phyloP scores from a whole-genome alignment of 2,888 invertebrate genomes.

The Acanthosepion lycidas region DNA sequence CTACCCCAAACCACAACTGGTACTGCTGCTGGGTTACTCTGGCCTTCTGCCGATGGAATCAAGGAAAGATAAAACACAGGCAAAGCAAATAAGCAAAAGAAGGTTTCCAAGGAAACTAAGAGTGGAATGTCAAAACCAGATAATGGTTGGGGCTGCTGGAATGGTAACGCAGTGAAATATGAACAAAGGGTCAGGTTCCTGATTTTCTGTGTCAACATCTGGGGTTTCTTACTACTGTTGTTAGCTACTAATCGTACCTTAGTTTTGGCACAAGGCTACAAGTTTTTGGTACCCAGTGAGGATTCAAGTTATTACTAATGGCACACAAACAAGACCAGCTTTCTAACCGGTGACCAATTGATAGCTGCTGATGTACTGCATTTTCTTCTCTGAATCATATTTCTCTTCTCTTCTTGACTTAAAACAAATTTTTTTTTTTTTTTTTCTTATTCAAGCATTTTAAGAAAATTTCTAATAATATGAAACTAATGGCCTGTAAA shows the following conservation, averaged over 20 bases:
- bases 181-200: background rate
- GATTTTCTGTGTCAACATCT: background rate
- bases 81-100: background rate
- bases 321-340: no score
- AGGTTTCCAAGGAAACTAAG: background rate
- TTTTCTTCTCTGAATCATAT: background rate
- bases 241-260: no score
- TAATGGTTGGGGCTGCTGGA: background rate
- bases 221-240: background rate
- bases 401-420: background rate
- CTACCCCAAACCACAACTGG: background rate
- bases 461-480: background rate
- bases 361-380: background rate
- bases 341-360: no score
- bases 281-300: no score
- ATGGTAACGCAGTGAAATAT: conserved; percentile 17
- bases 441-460: background rate
- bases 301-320: no score
- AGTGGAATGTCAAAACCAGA: background rate
- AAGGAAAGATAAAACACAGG: background rate
- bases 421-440: background rate
- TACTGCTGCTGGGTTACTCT: no score
- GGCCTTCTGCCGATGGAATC: background rate
- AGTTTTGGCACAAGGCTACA: no score
- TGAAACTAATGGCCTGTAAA: background rate